Evolutionary conservation across 2,113 vertebrate genomes (phyloP).

Genomic region (Tympanuchus pallidicinctus): DNA sequence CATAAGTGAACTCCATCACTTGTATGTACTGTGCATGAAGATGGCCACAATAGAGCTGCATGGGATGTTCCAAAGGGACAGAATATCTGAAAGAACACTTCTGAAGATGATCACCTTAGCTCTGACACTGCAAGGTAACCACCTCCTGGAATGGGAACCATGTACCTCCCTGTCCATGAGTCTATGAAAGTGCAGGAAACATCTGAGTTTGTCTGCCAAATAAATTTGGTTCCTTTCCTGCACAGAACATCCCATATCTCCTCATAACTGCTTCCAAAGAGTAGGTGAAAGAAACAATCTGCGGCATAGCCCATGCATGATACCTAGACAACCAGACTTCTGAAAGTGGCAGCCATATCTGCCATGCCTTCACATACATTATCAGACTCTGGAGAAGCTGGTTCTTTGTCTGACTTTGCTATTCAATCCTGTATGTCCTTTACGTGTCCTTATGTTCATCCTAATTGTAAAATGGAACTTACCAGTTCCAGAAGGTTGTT

Average conservation of each 20-base stretch:
- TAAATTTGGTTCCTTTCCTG: not conserved
- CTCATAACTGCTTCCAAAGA: not conserved
- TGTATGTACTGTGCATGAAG: not conserved
- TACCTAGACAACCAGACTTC: not conserved
- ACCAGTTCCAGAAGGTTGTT: not conserved
- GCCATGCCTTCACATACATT: not conserved
- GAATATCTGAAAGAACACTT: not conserved
- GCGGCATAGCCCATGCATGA: not conserved
- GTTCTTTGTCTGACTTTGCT: not conserved
- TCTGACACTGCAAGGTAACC: not conserved
- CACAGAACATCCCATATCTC: not conserved
- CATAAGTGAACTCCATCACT: not conserved
- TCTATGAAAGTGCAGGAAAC: not conserved
- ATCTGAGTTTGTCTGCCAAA: not conserved
- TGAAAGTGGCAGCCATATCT: not conserved
- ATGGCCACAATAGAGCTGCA: not conserved
- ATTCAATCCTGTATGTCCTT: not conserved
- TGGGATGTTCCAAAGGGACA: not conserved
- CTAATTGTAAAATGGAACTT: not conserved
- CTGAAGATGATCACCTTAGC: not conserved
- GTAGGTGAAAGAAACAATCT: not conserved
- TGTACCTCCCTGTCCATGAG: not conserved
- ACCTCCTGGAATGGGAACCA: accelerated
- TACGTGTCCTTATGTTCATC: not conserved
- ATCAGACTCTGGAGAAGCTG: not conserved